Percentiles rank a stretch among this genome's conserved stretches.
Evolutionary conservation across 1,140 invertebrate genomes (phyloP).

Genomic region (Papilio xuthus): DNA sequence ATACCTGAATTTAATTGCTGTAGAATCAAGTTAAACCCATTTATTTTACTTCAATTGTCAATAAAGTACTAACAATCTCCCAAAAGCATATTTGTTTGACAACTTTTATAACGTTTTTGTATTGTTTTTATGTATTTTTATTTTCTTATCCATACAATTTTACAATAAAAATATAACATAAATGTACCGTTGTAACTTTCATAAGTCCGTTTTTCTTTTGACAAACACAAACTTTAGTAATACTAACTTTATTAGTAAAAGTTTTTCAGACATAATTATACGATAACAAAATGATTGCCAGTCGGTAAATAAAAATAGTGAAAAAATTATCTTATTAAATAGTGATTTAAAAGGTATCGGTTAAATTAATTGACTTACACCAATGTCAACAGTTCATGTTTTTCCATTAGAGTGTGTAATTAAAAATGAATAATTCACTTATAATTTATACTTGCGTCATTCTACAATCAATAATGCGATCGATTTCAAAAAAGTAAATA

Average conservation of each 20-base stretch:
- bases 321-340: constrained; percentile 3
- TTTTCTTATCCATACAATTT: no score
- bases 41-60: no score
- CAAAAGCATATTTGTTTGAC: no score
- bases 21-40: background rate
- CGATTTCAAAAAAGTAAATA: constrained; percentile 25
- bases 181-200: no score
- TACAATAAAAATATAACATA: no score
- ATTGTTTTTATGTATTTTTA: no score
- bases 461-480: constrained; percentile 18
- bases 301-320: background rate
- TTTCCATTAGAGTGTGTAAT: background rate
- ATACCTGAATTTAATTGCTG: background rate
- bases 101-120: no score
- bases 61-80: no score
- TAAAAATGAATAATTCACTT: constrained; percentile 26
- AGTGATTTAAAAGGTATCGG: constrained; percentile 8
- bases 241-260: background rate
- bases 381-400: constrained; percentile 11
- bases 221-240: no score
- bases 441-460: constrained; percentile 25
- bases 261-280: no score
- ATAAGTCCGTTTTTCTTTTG: no score
- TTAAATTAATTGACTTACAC: background rate
- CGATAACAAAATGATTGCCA: background rate